Percentiles rank a stretch among this genome's conserved stretches.
These are phyloP conservation scores for Pionites leucogaster DNA, from an alignment of 2,113 vertebrate genomes.

Conservation along the genomic window DNA sequence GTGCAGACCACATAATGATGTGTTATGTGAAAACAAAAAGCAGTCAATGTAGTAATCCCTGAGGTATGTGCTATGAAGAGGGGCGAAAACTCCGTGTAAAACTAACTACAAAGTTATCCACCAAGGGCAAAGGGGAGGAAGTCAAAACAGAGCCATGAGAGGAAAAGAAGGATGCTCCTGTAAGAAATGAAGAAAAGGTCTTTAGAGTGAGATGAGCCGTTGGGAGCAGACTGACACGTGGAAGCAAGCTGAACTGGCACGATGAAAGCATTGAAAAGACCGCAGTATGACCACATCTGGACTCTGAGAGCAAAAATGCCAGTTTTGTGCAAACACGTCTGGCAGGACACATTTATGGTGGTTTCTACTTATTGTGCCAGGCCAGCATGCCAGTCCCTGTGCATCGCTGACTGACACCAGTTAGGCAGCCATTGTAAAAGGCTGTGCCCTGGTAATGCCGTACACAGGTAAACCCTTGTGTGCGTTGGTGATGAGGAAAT, in stretches of 20 bases:
- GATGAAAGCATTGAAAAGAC: accelerated
- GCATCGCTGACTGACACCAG: not conserved
- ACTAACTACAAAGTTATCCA: not conserved
- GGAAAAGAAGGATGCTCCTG: not conserved
- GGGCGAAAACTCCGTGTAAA: not conserved
- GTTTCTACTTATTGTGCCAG: not conserved
- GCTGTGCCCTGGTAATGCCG: not conserved
- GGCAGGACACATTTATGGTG: not conserved
- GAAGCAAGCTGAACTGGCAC: not conserved
- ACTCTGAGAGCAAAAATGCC: not conserved
- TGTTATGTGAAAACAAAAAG: not conserved
- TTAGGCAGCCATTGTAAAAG: not conserved
- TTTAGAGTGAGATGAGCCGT: not conserved
- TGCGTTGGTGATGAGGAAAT: not conserved
- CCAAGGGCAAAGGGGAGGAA: not conserved
- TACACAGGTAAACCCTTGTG: not conserved
- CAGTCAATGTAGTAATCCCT: not conserved
- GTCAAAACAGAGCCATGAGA: not conserved
- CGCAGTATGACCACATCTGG: accelerated
- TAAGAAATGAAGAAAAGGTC: not conserved
- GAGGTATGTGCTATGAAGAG: not conserved
- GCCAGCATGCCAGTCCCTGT: not conserved
- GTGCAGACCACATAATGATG: not conserved
- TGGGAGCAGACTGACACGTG: not conserved
- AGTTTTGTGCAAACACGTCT: not conserved